phyloP scores from a whole-genome alignment of 2,888 invertebrate species.

The Mesopsocus fuscifrons region DNA sequence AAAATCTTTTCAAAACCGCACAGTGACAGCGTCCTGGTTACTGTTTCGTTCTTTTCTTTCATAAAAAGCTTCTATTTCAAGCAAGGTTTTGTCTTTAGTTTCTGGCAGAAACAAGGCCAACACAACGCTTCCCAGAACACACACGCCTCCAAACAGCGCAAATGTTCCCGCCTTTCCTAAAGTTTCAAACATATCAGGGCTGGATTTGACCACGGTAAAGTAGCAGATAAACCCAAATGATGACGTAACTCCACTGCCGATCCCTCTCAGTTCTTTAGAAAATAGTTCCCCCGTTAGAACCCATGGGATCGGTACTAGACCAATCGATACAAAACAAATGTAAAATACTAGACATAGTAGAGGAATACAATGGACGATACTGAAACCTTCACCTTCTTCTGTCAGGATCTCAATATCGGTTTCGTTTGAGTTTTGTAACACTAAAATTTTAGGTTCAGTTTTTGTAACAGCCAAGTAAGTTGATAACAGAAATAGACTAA shows the following conservation, averaged over 20 bases:
- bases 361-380: slow-evolving; percentile 25
- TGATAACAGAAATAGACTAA: slow-evolving; percentile 4
- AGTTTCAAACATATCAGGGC: slow-evolving; percentile 35
- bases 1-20: too few species aligned
- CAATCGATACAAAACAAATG: slow-evolving; percentile 37
- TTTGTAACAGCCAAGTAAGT: neutral
- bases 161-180: slow-evolving; percentile 44
- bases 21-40: too few species aligned
- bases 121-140: slow-evolving; percentile 35
- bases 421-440: neutral
- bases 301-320: slow-evolving; percentile 49
- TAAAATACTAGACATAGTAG: slow-evolving; percentile 34
- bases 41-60: too few species aligned
- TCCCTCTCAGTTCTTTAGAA: slow-evolving; percentile 25
- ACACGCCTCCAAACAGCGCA: slow-evolving; percentile 36
- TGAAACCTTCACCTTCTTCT: neutral
- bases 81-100: slow-evolving; percentile 44
- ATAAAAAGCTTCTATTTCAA: slow-evolving; percentile 38
- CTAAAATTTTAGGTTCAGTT: neutral
- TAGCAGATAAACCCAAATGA: slow-evolving; percentile 42
- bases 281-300: slow-evolving; percentile 50
- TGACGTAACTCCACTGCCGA: slow-evolving; percentile 45
- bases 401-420: neutral
- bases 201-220: slow-evolving; percentile 45
- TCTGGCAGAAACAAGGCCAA: slow-evolving; percentile 43